These are phyloP conservation scores for Drosophila kikkawai DNA, from an alignment of 1,140 invertebrate genomes.

Conservation along the genomic window DNA sequence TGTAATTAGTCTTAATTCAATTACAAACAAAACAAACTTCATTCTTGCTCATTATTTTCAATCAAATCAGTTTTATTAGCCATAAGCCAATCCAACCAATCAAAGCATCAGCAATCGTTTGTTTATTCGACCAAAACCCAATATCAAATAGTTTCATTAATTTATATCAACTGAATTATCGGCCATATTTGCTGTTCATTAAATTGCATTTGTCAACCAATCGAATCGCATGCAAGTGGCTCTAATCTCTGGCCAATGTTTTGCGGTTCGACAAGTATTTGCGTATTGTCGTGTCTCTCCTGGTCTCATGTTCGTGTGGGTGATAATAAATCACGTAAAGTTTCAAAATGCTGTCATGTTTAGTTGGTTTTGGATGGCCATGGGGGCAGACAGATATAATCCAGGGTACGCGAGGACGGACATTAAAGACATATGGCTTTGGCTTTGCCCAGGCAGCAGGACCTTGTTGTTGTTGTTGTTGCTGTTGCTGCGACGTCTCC, in stretches of 20 bases:
- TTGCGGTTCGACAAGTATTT: slow-evolving; percentile 70
- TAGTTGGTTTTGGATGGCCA: slow-evolving; percentile 69
- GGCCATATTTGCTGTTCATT: slow-evolving; percentile 77
- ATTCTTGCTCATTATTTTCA: slow-evolving; percentile 18
- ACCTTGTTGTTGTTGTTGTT: slow-evolving; percentile 28
- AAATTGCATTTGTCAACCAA: slow-evolving; percentile 75
- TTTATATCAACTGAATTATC: slow-evolving; percentile 71
- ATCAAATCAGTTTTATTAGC: slow-evolving; percentile 13
- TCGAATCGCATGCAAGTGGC: slow-evolving; percentile 48
- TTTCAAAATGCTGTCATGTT: slow-evolving; percentile 83
- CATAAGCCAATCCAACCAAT: slow-evolving; percentile 21
- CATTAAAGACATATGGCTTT: slow-evolving; percentile 58
- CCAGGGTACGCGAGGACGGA: slow-evolving; percentile 18
- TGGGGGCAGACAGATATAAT: slow-evolving; percentile 13
- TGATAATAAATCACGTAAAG: slow-evolving; percentile 82
- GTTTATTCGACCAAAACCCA: slow-evolving; percentile 41
- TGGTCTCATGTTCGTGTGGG: slow-evolving; percentile 47
- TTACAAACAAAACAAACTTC: background rate
- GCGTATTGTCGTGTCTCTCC: slow-evolving; percentile 19
- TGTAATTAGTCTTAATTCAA: slow-evolving; percentile 14
- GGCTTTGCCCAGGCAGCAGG: slow-evolving; percentile 6
- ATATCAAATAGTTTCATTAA: slow-evolving; percentile 65
- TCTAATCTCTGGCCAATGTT: slow-evolving; percentile 71
- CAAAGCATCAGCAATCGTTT: slow-evolving; percentile 35
- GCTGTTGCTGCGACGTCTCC: slow-evolving; percentile 24